phyloP scores from a whole-genome alignment of 2,888 invertebrate species.

The Ectropis crepuscularia region DNA sequence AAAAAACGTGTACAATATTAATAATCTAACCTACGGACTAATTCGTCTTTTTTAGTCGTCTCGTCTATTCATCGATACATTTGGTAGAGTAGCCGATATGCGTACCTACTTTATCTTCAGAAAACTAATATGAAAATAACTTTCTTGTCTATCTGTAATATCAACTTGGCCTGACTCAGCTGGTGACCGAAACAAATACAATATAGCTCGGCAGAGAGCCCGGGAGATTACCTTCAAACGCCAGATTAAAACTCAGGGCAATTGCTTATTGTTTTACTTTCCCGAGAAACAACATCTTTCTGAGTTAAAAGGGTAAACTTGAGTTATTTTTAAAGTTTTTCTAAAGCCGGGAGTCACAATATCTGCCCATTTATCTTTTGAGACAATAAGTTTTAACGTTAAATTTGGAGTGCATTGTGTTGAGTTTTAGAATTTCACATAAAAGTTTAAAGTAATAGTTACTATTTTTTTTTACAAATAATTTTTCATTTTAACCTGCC shows the following conservation, averaged over 20 bases:
- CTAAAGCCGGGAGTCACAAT: conserved; percentile 2
- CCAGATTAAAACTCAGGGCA: conserved; percentile 10
- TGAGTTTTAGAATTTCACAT: conserved; percentile 1
- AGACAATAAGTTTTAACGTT: not conserved
- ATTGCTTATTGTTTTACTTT: conserved; percentile 12
- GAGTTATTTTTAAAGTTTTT: conserved; percentile 8
- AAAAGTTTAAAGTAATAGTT: too few relatives aligned
- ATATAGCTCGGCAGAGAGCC: conserved; percentile 10
- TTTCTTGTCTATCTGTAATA: not conserved
- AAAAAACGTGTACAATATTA: too few relatives aligned
- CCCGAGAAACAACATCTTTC: conserved; percentile 2
- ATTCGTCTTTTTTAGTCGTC: too few relatives aligned
- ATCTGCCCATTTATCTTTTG: conserved; percentile 4
- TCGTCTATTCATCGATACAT: too few relatives aligned
- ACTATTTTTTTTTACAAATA: too few relatives aligned
- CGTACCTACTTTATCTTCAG: too few relatives aligned
- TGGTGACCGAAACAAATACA: conserved; percentile 2
- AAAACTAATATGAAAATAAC: not conserved
- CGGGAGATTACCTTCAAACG: conserved; percentile 10
- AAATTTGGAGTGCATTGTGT: conserved; percentile 3
- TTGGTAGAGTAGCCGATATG: not conserved
- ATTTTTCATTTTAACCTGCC: too few relatives aligned
- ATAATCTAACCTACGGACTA: too few relatives aligned
- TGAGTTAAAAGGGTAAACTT: conserved; percentile 7
- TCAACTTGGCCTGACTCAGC: conserved; percentile 1